Conservation (phyloP, 2,888 invertebrate genomes). For the Lycocerus yunnanus region DNA sequence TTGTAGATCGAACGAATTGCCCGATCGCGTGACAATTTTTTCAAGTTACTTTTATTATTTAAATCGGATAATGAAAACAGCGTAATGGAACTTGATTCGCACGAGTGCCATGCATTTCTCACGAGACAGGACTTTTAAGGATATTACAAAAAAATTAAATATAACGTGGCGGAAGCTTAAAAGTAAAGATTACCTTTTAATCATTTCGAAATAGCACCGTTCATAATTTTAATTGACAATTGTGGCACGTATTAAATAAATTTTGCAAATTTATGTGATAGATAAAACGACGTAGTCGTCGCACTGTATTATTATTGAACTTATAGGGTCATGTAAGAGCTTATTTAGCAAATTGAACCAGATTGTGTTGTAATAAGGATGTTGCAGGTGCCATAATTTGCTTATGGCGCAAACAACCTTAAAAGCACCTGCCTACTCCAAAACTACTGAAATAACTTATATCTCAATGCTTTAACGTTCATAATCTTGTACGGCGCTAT, state of each 20-base stretch:
- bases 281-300: neutral
- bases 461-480: neutral
- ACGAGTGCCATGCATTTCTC: constrained; percentile 24
- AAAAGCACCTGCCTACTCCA: constrained; percentile 23
- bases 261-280: neutral
- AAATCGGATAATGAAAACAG: constrained; percentile 36
- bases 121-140: constrained; percentile 13
- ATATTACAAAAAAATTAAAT: neutral
- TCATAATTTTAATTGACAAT: neutral
- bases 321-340: constrained; percentile 12
- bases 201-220: neutral
- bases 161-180: neutral
- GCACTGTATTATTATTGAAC: neutral
- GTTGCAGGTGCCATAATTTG: constrained; percentile 27
- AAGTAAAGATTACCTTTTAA: neutral
- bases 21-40: constrained; percentile 36
- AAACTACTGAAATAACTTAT: constrained; percentile 9
- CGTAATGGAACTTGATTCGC: constrained; percentile 29
- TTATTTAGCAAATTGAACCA: constrained; percentile 26
- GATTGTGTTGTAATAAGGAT: constrained; percentile 24
- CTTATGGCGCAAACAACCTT: constrained; percentile 13
- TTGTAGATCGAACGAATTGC: constrained; percentile 35
- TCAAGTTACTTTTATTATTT: constrained; percentile 36
- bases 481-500: neutral
- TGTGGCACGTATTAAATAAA: neutral